Conservation (phyloP, 2,113 vertebrate species). For the Antechinus flavipes region DNA sequence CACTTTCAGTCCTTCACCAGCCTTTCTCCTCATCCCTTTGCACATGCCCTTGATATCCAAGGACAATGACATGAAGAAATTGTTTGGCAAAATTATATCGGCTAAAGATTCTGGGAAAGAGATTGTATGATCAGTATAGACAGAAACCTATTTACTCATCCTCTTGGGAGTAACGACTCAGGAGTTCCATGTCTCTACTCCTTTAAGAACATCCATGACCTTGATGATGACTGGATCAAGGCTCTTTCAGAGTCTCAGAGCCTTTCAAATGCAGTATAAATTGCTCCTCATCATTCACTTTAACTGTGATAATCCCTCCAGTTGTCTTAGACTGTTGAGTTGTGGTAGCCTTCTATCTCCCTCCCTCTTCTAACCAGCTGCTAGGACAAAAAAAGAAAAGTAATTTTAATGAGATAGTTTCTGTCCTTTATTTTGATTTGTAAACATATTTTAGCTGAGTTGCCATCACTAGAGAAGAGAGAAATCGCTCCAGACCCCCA, state of each 20-base stretch:
- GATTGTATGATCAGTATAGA: neutral
- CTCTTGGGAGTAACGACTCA: neutral
- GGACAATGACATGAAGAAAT: neutral
- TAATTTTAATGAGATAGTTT: constrained; percentile 23
- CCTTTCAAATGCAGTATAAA: neutral
- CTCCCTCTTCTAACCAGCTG: constrained; percentile 2
- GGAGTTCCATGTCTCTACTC: neutral
- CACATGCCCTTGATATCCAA: neutral
- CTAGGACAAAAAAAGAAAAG: constrained; percentile 46
- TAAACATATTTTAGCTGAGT: constrained; percentile 36
- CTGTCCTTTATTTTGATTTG: constrained; percentile 36
- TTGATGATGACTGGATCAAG: constrained; percentile 24
- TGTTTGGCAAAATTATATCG: constrained; percentile 17
- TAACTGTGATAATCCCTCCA: neutral
- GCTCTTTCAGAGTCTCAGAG: constrained; percentile 20
- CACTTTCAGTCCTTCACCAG: neutral
- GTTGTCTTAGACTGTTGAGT: neutral
- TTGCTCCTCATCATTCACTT: neutral
- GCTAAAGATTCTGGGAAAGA: neutral
- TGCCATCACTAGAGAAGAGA: constrained; percentile 29
- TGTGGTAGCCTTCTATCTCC: neutral
- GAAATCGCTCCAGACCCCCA: neutral
- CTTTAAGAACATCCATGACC: constrained; percentile 9
- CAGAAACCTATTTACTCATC: neutral
- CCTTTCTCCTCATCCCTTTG: neutral